Conservation (phyloP, 30 jellyfish, hydroid and myxozoan genomes). For the Mastigias papua region DNA sequence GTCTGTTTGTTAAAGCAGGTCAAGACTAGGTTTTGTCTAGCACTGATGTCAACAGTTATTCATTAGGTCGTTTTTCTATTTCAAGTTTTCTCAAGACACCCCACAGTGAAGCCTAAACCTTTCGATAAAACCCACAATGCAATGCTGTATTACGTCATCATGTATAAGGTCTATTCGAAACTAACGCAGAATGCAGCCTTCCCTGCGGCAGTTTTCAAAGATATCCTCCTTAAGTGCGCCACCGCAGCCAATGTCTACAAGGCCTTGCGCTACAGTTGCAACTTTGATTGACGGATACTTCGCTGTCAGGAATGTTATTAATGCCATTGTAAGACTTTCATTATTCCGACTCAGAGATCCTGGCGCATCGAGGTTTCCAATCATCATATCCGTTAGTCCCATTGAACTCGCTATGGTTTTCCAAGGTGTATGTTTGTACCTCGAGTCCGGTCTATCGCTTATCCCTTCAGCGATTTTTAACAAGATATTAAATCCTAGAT, state of each 20-base stretch:
- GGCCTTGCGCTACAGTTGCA: not conserved
- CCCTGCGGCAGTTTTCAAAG: not conserved
- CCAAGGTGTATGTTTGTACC: not conserved
- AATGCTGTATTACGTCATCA: too few relatives aligned
- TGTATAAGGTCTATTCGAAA: too few relatives aligned
- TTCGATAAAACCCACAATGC: too few relatives aligned
- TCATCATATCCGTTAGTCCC: not conserved
- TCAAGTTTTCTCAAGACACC: too few relatives aligned
- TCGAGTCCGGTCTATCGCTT: not conserved
- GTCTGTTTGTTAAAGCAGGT: too few relatives aligned
- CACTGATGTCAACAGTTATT: too few relatives aligned
- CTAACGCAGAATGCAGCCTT: not conserved
- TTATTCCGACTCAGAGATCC: not conserved
- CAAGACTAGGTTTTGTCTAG: too few relatives aligned
- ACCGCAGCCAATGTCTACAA: not conserved
- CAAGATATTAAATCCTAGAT: not conserved
- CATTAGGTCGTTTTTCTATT: too few relatives aligned
- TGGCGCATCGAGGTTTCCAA: not conserved
- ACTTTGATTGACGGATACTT: not conserved
- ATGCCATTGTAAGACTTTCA: not conserved
- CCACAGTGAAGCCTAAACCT: too few relatives aligned
- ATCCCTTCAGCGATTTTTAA: not conserved
- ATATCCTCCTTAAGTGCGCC: not conserved
- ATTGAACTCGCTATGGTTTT: not conserved
- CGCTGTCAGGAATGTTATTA: not conserved